These are phyloP conservation scores for Eulemur mongoz DNA, from an alignment of 2,797 vertebrate genomes.

Conservation along the genomic window DNA sequence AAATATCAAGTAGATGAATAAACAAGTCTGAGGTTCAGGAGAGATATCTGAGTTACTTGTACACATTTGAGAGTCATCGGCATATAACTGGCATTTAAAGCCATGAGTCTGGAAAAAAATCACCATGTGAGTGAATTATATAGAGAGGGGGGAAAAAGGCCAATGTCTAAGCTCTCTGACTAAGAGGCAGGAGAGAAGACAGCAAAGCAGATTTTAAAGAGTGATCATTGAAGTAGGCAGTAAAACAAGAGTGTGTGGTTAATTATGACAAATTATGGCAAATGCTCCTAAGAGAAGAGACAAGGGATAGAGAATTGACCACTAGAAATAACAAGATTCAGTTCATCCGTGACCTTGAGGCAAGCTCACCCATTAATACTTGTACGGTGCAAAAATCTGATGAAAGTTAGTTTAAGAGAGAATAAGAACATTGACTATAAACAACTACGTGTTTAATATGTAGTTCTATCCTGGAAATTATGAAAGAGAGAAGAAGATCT, in stretches of 20 bases:
- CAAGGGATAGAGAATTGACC: neutral
- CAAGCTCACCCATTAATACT: neutral
- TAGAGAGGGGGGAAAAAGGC: neutral
- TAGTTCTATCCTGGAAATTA: neutral
- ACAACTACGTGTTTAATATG: neutral
- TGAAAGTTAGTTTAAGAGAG: neutral
- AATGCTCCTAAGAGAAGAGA: neutral
- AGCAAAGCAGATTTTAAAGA: neutral
- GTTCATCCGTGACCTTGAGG: neutral
- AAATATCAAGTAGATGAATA: neutral
- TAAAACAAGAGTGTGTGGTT: neutral
- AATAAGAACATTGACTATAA: neutral
- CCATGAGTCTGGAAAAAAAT: neutral
- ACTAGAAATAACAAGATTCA: neutral
- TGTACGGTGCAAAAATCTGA: neutral
- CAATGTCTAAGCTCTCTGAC: neutral
- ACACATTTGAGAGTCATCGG: neutral
- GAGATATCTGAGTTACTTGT: neutral
- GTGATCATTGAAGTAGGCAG: neutral
- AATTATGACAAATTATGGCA: neutral
- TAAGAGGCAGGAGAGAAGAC: neutral
- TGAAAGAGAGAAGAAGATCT: neutral
- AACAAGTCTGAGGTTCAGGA: neutral
- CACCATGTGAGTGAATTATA: neutral
- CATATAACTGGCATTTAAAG: neutral